Conservation (phyloP, 92 coral and sea anemone genomes). For the Zoanthus solanderi region DNA sequence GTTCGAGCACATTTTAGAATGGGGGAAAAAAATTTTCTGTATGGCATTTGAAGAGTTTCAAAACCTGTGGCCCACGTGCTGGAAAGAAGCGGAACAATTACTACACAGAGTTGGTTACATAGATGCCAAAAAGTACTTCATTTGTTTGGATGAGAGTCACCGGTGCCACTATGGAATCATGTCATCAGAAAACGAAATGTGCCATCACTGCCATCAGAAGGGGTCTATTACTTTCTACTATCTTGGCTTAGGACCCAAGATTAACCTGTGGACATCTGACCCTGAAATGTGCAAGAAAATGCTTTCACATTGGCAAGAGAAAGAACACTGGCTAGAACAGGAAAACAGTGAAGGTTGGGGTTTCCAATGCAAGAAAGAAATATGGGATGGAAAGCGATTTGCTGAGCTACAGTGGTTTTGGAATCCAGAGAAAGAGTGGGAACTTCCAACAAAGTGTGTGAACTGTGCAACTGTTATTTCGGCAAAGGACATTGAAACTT, state of each 20-base stretch:
- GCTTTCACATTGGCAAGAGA: constrained; percentile 21
- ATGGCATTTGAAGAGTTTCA: constrained; percentile 32
- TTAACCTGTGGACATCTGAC: constrained; percentile 14
- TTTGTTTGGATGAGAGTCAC: constrained; percentile 50
- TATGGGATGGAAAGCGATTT: constrained; percentile 52
- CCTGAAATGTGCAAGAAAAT: constrained; percentile 8
- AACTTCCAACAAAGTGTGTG: constrained; percentile 26
- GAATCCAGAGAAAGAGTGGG: constrained; percentile 49
- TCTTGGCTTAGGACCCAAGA: constrained; percentile 36
- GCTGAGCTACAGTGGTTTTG: constrained; percentile 52
- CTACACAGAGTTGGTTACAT: constrained; percentile 49
- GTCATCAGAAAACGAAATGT: constrained; percentile 51
- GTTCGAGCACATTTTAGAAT: constrained; percentile 46
- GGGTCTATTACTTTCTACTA: constrained; percentile 44
- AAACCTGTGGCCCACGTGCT: constrained; percentile 44
- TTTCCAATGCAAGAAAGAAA: constrained; percentile 24
- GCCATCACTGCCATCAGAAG: constrained; percentile 39
- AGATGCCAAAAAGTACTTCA: constrained; percentile 52
- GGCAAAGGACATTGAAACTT: constrained; percentile 23
- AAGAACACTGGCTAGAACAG: constrained; percentile 37
- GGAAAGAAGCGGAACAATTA: constrained; percentile 40
- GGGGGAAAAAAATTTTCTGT: constrained; percentile 51
- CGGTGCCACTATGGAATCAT: constrained; percentile 50
- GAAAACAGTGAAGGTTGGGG: constrained; percentile 50
- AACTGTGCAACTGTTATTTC: constrained; percentile 36